phyloP scores from a whole-genome alignment of 2,797 vertebrate species.

The Sphaeramia orbicularis region DNA sequence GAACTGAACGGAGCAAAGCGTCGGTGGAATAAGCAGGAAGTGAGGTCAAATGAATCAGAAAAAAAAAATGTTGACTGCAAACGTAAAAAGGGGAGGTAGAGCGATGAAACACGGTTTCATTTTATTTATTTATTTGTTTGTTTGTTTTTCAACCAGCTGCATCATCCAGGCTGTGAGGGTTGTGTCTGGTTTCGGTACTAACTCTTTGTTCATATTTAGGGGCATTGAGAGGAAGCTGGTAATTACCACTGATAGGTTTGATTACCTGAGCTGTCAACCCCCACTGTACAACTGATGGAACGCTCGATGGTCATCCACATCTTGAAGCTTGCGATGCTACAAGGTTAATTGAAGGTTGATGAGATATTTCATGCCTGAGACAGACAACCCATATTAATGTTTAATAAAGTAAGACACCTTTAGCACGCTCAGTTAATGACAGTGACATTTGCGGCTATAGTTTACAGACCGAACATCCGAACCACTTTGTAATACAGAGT shows the following conservation, averaged over 20 bases:
- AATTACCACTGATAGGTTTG: constrained; percentile 60
- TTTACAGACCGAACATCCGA: no score
- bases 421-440: not conserved
- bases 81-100: not conserved
- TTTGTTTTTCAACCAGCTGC: no score
- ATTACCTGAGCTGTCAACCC: constrained; percentile 56
- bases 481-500: no score
- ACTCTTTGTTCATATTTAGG: constrained; percentile 12
- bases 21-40: constrained; percentile 18
- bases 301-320: constrained; percentile 34
- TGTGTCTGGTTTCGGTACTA: constrained; percentile 15
- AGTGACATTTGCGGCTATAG: constrained; percentile 16
- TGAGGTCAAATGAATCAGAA: constrained; percentile 7
- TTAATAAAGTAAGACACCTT: constrained; percentile 57
- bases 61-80: constrained; percentile 3
- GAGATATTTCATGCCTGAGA: constrained; percentile 51
- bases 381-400: constrained; percentile 51
- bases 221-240: constrained; percentile 41
- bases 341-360: constrained; percentile 74
- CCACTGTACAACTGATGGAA: constrained; percentile 27
- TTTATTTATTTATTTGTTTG: not conserved
- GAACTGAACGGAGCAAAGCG: not conserved
- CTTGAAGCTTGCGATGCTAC: constrained; percentile 23
- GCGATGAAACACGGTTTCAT: constrained; percentile 24
- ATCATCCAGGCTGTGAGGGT: not conserved